Evolutionary conservation across 2,797 vertebrate genomes (phyloP).

Genomic region (Crocodylus rhombifer): DNA sequence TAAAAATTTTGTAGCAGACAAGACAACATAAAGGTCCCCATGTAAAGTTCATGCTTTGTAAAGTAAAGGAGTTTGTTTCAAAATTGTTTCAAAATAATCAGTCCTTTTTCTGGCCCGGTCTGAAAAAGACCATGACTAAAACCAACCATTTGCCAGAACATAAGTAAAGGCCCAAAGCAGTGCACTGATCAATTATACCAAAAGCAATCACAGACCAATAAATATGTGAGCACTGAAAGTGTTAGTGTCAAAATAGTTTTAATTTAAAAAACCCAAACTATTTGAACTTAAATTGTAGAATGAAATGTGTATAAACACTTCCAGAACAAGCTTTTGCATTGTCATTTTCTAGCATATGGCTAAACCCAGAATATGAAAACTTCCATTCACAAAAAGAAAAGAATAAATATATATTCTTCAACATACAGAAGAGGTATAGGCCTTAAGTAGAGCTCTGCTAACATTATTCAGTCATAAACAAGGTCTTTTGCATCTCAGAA

Average conservation of each 20-base stretch:
- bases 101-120: neutral
- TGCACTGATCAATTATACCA: neutral
- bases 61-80: neutral
- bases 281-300: too few species aligned
- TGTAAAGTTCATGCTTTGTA: neutral
- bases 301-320: neutral
- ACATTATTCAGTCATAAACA: rapidly evolving
- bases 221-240: too few species aligned
- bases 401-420: rapidly evolving
- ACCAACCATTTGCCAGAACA: neutral
- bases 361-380: neutral
- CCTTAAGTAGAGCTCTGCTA: neutral
- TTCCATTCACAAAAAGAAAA: neutral
- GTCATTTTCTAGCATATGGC: rapidly evolving
- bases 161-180: neutral
- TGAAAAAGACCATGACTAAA: neutral
- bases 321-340: rapidly evolving
- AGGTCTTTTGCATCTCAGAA: too few species aligned
- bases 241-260: too few species aligned
- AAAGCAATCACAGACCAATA: neutral
- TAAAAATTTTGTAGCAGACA: neutral
- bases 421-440: rapidly evolving
- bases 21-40: neutral
- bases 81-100: neutral
- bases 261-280: too few species aligned